Conservation (phyloP, 2,888 invertebrate genomes). For the Stegana nigrithorax region DNA sequence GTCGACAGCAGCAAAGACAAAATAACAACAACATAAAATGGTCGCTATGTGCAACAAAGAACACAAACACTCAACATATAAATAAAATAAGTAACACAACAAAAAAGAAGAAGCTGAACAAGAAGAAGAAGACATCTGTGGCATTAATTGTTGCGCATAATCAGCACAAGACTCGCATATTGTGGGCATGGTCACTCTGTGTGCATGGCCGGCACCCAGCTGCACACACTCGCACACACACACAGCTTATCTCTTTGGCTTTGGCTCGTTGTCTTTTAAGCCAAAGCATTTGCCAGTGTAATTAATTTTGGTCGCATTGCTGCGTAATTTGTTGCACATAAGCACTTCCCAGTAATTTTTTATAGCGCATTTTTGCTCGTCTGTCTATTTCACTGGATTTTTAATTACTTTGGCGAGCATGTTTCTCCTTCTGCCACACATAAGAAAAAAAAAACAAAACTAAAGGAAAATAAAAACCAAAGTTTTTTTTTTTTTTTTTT, state of each 20-base stretch:
- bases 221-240: too few relatives aligned
- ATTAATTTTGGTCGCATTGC: not conserved
- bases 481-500: too few relatives aligned
- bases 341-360: not conserved
- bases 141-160: constrained; percentile 17
- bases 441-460: not conserved
- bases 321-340: not conserved
- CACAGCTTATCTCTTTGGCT: not conserved
- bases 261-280: not conserved
- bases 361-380: not conserved
- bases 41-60: too few relatives aligned
- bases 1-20: not conserved
- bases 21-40: not conserved
- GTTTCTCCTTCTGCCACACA: too few relatives aligned
- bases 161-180: too few relatives aligned
- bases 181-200: too few relatives aligned
- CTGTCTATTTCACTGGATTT: constrained; percentile 7
- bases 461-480: constrained; percentile 2
- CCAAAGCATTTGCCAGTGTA: not conserved
- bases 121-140: not conserved
- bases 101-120: not conserved
- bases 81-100: too few relatives aligned
- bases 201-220: too few relatives aligned
- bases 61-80: too few relatives aligned
- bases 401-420: constrained; percentile 10